Evolutionary conservation across 2,797 vertebrate species (phyloP).

Genomic region (Eremophila alpestris): DNA sequence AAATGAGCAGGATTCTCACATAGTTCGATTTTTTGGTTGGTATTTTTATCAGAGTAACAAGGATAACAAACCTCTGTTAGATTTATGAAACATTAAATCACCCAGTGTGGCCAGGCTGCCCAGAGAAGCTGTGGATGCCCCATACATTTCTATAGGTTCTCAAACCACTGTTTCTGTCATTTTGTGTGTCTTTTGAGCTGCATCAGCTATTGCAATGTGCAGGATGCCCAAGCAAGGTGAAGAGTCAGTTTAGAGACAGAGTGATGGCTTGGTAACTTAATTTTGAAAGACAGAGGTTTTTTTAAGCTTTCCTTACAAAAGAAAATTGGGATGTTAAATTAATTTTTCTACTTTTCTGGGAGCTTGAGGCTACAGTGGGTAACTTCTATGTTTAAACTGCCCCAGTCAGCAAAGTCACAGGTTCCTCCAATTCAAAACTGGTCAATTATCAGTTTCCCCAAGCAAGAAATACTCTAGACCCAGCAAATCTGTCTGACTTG

Average conservation of each 20-base stretch:
- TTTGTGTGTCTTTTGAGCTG: not conserved
- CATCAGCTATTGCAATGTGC: slow-evolving; percentile 14
- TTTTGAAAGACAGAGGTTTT: slow-evolving; percentile 39
- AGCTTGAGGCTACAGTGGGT: not conserved
- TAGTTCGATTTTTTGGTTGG: not conserved
- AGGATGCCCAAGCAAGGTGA: slow-evolving; percentile 5
- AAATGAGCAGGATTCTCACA: not conserved
- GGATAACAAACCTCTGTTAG: not conserved
- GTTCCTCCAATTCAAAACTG: not conserved
- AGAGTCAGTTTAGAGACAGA: slow-evolving; percentile 19
- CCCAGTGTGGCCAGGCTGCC: not conserved
- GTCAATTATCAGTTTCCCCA: slow-evolving; percentile 39
- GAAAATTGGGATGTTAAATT: not conserved
- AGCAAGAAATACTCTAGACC: not conserved
- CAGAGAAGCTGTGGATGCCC: not conserved
- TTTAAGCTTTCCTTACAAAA: slow-evolving; percentile 34
- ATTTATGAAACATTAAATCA: not conserved
- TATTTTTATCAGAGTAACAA: not conserved
- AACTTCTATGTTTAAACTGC: slow-evolving; percentile 36
- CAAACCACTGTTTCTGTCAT: not conserved
- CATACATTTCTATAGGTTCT: not conserved
- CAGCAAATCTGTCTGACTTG: slow-evolving; percentile 36
- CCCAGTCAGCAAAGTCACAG: slow-evolving; percentile 6
- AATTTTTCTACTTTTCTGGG: slow-evolving; percentile 22
- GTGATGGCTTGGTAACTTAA: slow-evolving; percentile 40